Percentiles rank a stretch among this genome's conserved stretches.
Conservation (phyloP, 2,113 vertebrate species). For the Chionodraco myersi region DNA sequence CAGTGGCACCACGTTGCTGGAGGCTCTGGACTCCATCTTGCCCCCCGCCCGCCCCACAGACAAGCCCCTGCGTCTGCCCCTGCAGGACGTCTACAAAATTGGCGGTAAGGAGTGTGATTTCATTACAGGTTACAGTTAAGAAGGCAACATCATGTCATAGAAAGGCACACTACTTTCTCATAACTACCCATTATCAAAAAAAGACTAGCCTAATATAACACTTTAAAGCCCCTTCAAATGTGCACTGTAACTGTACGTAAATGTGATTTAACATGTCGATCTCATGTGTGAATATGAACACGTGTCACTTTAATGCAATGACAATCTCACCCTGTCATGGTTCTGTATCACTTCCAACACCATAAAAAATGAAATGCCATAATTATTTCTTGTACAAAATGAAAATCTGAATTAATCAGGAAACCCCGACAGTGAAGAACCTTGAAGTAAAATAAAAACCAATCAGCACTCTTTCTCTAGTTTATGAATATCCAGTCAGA, state of each 20-base stretch:
- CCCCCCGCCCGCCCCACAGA: slow-evolving; percentile 80
- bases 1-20: slow-evolving; percentile 80
- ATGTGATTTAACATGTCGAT: neutral
- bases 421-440: neutral
- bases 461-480: neutral
- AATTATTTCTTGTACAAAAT: no score
- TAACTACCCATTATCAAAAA: neutral
- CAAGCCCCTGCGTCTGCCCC: slow-evolving; percentile 84
- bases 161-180: neutral
- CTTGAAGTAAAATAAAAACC: no score
- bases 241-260: neutral
- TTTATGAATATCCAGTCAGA: neutral
- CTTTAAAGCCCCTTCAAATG: neutral
- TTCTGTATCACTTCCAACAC: neutral
- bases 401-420: neutral
- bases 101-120: slow-evolving; percentile 71
- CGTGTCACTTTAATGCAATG: no score
- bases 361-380: neutral
- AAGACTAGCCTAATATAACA: neutral
- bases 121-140: neutral
- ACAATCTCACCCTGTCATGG: no score
- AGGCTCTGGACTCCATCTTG: slow-evolving; percentile 86
- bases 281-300: neutral
- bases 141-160: neutral
- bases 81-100: slow-evolving; percentile 87